Percentiles rank a stretch among this genome's conserved stretches.
These are phyloP conservation scores for Habroteleia sp. DNA, from an alignment of 2,888 invertebrate species.

Conservation along the genomic window DNA sequence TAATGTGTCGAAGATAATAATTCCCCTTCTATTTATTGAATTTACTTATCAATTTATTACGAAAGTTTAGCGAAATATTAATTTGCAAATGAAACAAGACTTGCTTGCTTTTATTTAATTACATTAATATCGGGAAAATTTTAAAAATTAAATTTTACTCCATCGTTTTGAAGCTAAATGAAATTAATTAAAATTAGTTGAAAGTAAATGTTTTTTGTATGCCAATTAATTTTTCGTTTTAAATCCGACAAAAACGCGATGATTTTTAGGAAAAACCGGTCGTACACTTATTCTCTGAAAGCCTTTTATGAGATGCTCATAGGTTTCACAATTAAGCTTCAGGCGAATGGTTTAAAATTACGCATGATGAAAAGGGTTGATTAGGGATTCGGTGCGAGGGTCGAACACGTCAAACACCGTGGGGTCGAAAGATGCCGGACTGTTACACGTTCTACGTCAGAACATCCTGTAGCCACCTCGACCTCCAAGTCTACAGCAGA, in stretches of 20 bases:
- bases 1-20: slow-evolving; percentile 18
- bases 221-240: too few relatives aligned
- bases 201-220: not conserved
- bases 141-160: too few relatives aligned
- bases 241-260: not conserved
- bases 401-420: slow-evolving; percentile 71
- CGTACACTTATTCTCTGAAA: slow-evolving; percentile 6
- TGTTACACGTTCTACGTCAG: slow-evolving; percentile 63
- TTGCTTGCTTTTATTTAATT: too few relatives aligned
- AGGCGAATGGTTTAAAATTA: slow-evolving; percentile 73
- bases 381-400: slow-evolving; percentile 79
- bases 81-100: too few relatives aligned
- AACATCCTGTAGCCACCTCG: slow-evolving; percentile 59
- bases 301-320: slow-evolving; percentile 40
- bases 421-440: slow-evolving; percentile 72
- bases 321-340: slow-evolving; percentile 55
- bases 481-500: slow-evolving; percentile 61
- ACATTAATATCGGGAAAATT: too few relatives aligned
- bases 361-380: slow-evolving; percentile 81
- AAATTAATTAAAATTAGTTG: not conserved
- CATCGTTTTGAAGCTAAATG: too few relatives aligned
- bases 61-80: too few relatives aligned
- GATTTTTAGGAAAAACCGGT: slow-evolving; percentile 2
- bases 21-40: too few relatives aligned
- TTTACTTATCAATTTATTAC: too few relatives aligned